Conservation (phyloP, 2,888 invertebrate genomes). For the Cacoxenus indagator region DNA sequence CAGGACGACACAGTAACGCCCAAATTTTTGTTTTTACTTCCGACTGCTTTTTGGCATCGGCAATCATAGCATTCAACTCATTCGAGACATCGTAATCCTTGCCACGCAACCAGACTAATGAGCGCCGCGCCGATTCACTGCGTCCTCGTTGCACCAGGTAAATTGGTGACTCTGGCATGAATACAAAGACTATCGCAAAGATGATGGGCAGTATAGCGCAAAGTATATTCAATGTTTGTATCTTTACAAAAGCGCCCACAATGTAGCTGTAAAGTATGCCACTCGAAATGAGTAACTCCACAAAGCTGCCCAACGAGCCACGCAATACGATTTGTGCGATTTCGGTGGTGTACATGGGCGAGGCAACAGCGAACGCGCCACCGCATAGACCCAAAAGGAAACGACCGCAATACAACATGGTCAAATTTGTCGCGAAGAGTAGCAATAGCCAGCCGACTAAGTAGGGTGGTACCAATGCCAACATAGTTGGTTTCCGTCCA, state of each 20-base stretch:
- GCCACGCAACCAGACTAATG: constrained; percentile 80
- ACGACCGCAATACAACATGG: constrained; percentile 42
- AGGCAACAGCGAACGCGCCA: constrained; percentile 83
- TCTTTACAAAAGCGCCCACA: constrained; percentile 69
- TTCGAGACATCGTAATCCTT: constrained; percentile 75
- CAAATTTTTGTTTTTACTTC: constrained; percentile 72
- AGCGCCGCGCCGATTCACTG: constrained; percentile 75
- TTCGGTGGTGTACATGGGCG: constrained; percentile 85
- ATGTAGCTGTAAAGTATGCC: constrained; percentile 83
- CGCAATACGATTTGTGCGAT: constrained; percentile 83
- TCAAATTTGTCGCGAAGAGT: constrained; percentile 76
- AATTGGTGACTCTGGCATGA: constrained; percentile 86
- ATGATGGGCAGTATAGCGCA: constrained; percentile 72
- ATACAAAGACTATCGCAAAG: constrained; percentile 78
- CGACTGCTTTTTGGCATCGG: constrained; percentile 23
- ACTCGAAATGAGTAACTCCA: constrained; percentile 83
- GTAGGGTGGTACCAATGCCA: constrained; percentile 73
- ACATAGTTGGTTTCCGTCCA: constrained; percentile 76
- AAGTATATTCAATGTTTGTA: constrained; percentile 37
- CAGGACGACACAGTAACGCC: constrained; percentile 73
- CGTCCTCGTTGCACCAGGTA: constrained; percentile 69
- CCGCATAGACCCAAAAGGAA: constrained; percentile 46
- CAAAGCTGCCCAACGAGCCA: constrained; percentile 84
- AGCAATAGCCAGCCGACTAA: constrained; percentile 79
- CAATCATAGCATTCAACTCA: constrained; percentile 71